A percentile compares a stretch with the other conserved stretches of the same genome.
Conservation (phyloP, 2,888 invertebrate genomes). For the Arge pagana region DNA sequence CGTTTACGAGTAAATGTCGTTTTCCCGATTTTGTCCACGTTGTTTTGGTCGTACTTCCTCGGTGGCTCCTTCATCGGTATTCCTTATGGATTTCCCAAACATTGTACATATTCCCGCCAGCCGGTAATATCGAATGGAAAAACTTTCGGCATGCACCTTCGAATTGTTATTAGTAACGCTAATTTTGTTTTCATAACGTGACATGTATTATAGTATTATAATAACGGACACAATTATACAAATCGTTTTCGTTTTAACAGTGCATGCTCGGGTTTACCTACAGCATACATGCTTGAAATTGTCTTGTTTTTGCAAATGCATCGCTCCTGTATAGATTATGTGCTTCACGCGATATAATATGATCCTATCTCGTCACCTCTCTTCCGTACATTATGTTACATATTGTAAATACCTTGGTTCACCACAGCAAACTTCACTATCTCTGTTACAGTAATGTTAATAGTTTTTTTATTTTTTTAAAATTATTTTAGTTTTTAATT, state of each 20-base stretch:
- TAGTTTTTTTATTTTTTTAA: constrained; percentile 10
- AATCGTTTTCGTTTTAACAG: neutral
- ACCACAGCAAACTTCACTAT: constrained; percentile 56
- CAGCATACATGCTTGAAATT: constrained; percentile 3
- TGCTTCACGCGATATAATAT: no score
- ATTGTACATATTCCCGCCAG: no score
- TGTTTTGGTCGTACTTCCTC: no score
- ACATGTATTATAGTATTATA: neutral
- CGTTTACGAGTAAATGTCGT: neutral
- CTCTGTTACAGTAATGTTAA: constrained; percentile 38
- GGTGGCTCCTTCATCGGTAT: no score
- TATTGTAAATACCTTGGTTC: constrained; percentile 21
- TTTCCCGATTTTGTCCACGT: no score
- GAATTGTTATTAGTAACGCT: neutral
- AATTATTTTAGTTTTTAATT: constrained; percentile 23
- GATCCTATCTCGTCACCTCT: constrained; percentile 1
- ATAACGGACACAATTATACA: constrained; percentile 29
- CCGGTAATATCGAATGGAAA: no score
- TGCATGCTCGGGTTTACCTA: neutral
- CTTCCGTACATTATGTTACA: neutral
- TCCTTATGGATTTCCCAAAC: no score
- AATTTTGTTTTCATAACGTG: neutral
- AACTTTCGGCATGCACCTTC: no score
- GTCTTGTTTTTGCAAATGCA: neutral
- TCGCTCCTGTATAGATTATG: neutral